Conservation (phyloP, 2,797 vertebrate genomes). For the Dipus sagitta region DNA sequence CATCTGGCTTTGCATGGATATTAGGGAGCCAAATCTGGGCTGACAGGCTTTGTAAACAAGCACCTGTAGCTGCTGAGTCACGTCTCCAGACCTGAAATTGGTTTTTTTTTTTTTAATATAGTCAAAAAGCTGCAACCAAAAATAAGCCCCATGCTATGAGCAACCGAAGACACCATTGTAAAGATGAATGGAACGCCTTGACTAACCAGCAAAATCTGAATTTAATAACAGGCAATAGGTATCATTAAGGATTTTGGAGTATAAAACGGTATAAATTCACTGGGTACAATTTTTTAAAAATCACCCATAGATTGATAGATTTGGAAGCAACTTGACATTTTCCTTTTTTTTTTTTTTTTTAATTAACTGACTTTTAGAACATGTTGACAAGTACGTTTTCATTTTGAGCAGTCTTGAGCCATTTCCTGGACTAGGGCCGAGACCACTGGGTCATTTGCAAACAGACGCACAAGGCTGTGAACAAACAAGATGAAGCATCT, state of each 20-base stretch:
- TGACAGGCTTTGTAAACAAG: too few relatives aligned
- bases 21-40: too few relatives aligned
- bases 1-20: too few relatives aligned
- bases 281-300: constrained; percentile 34
- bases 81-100: too few relatives aligned
- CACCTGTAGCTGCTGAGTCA: too few relatives aligned
- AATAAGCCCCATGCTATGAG: not conserved
- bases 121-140: too few relatives aligned
- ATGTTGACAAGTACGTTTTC: constrained; percentile 55
- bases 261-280: constrained; percentile 29
- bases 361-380: constrained; percentile 57
- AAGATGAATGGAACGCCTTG: not conserved
- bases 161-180: not conserved
- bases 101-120: too few relatives aligned
- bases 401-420: constrained; percentile 34
- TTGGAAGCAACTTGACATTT: constrained; percentile 75
- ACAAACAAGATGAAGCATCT: constrained; percentile 28
- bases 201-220: not conserved
- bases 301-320: constrained; percentile 60
- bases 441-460: not conserved
- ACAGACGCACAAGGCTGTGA: not conserved
- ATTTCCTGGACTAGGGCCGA: not conserved
- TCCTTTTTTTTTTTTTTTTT: constrained; percentile 54
- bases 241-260: not conserved
- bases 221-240: not conserved